phyloP scores from a whole-genome alignment of 2,113 vertebrate genomes.

The Nesogale talazaci region DNA sequence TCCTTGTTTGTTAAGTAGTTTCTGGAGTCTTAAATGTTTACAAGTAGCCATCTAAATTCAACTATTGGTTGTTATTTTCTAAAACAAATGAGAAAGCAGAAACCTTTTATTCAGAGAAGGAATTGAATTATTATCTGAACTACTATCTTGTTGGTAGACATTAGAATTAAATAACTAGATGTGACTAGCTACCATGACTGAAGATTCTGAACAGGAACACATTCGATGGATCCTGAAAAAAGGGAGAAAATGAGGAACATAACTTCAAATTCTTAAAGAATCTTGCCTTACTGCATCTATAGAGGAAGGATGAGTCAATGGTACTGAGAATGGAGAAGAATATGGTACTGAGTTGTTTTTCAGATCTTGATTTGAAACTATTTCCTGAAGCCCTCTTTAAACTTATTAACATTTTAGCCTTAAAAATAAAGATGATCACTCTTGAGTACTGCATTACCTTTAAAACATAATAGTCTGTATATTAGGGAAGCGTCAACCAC shows the following conservation, averaged over 20 bases:
- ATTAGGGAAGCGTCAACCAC: background rate
- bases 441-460: background rate
- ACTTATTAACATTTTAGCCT: background rate
- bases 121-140: background rate
- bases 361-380: background rate
- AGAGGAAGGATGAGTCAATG: background rate
- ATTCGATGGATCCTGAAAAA: background rate
- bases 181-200: background rate
- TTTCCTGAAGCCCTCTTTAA: background rate
- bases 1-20: background rate
- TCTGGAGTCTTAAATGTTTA: background rate
- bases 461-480: background rate
- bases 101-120: background rate
- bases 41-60: background rate
- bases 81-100: background rate
- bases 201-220: background rate
- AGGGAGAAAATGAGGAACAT: background rate
- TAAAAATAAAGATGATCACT: background rate
- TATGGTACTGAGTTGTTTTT: background rate
- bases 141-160: background rate
- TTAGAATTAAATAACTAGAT: background rate
- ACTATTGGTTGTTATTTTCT: background rate
- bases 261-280: background rate
- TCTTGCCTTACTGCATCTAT: background rate
- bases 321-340: background rate